A percentile compares a stretch with the other conserved stretches of the same genome.
Evolutionary conservation across 2,797 vertebrate species (phyloP).

Genomic region (Odontamblyopus lacepedii): DNA sequence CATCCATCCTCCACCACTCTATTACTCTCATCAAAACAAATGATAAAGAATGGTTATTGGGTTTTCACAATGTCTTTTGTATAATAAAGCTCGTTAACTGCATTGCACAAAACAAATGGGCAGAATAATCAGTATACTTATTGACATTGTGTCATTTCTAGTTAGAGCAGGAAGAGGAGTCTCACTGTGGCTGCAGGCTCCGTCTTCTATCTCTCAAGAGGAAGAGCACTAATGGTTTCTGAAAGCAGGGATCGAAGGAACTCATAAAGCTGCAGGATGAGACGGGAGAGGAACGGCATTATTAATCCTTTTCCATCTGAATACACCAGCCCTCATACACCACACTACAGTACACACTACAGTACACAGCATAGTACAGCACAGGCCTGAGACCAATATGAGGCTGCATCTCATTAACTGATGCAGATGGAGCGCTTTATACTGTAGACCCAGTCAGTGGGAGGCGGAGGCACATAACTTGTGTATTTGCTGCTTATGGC

Average conservation of each 20-base stretch:
- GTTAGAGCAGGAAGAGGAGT: slow-evolving; percentile 76
- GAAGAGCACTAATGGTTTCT: slow-evolving; percentile 76
- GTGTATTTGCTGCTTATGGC: slow-evolving; percentile 12
- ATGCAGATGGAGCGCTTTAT: slow-evolving; percentile 27
- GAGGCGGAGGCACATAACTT: slow-evolving; percentile 21
- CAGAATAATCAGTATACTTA: slow-evolving; percentile 82
- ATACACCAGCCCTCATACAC: slow-evolving; percentile 41
- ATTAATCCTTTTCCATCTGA: slow-evolving; percentile 71
- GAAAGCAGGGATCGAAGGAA: slow-evolving; percentile 78
- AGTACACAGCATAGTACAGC: slow-evolving; percentile 26
- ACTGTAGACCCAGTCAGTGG: slow-evolving; percentile 19
- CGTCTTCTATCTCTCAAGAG: slow-evolving; percentile 75
- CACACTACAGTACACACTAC: slow-evolving; percentile 23
- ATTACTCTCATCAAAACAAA: slow-evolving; percentile 78
- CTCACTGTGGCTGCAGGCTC: slow-evolving; percentile 64
- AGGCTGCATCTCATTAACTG: slow-evolving; percentile 45
- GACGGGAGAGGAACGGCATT: slow-evolving; percentile 61
- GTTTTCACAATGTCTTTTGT: slow-evolving; percentile 80
- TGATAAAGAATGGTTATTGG: slow-evolving; percentile 78
- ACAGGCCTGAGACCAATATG: slow-evolving; percentile 40
- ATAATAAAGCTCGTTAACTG: slow-evolving; percentile 84
- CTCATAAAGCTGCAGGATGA: slow-evolving; percentile 73
- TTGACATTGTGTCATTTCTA: slow-evolving; percentile 82
- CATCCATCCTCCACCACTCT: slow-evolving; percentile 53
- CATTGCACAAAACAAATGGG: slow-evolving; percentile 81